Evolutionary conservation across 2,888 invertebrate genomes (phyloP).

Genomic region (Cryptus viduatorius): DNA sequence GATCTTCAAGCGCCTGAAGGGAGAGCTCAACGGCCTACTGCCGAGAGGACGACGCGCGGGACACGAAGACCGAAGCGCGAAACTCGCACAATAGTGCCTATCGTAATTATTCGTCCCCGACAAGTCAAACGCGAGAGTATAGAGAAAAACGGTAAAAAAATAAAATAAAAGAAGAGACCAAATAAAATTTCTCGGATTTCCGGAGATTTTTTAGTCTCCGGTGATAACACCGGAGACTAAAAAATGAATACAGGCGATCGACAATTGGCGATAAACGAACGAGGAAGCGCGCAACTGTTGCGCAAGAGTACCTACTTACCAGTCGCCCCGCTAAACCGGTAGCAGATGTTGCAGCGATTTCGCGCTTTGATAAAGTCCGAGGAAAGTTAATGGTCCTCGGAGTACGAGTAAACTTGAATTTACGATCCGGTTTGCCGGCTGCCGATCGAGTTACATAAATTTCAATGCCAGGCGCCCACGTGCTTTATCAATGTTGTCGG

Average conservation of each 20-base stretch:
- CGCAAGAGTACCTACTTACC: background rate
- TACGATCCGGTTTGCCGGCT: background rate
- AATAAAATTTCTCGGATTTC: too few relatives aligned
- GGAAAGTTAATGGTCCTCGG: constrained; percentile 6
- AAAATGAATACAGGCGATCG: background rate
- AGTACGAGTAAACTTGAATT: background rate
- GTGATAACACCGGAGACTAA: too few relatives aligned
- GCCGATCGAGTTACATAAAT: background rate
- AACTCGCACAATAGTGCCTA: constrained; percentile 26
- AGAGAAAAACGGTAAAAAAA: background rate
- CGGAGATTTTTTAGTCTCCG: too few relatives aligned
- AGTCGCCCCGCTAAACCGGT: constrained; percentile 20
- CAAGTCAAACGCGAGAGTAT: background rate
- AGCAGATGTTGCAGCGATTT: constrained; percentile 21
- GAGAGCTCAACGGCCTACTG: constrained; percentile 37
- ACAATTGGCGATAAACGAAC: background rate
- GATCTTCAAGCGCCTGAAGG: constrained; percentile 29
- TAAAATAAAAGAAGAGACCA: background rate
- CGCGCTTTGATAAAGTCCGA: constrained; percentile 1
- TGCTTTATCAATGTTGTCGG: constrained; percentile 4
- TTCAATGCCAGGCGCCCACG: background rate
- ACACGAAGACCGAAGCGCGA: constrained; percentile 17
- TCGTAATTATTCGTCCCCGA: constrained; percentile 27
- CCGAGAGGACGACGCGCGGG: constrained; percentile 2
- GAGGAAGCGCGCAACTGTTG: background rate